Base-by-base conservation (phyloP, 2,888 invertebrate species). In the Yponomeuta malinellus region DNA sequence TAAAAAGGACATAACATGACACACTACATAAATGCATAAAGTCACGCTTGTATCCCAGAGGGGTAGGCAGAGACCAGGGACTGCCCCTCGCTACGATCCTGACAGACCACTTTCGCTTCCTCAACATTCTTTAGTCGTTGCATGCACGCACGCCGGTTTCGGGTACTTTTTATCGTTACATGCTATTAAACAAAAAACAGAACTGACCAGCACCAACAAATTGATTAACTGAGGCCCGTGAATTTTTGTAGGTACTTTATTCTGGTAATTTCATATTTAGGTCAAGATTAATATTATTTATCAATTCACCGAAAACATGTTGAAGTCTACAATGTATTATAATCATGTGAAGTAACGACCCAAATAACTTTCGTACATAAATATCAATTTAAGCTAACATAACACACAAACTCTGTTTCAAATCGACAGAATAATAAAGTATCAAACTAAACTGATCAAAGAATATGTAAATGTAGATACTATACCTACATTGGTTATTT, bases 341-440 rank as follows among this genome's bases (percentile, higher is more conserved):
- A 59, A 59, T 59, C 52, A 59, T 59, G 52, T 59, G 52, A 15
- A 59, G 15, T 59, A 59, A 59, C 52, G 52, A 59, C 15, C 52
- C 52, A 15, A 59, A 59, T 59, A 59, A 59, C 52, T 59, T 59
- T 59, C 52, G 15, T 59, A 59, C 52, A 59, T 59, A 59, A 59
- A 59, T 59, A 59, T 59, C 52, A 59, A 15, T 59, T 59, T 59
- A 59, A 5, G 52, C 3, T 12, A 59, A 59, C 15, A 59, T 12
- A 65, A 65, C 67, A 67, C 33, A 37, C 10, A 43, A n/a, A 67
- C 37, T 67, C 37, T 37, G 37, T 43, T 67, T 37, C 67, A 67
- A n/a, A 43, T 67, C 67, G 43, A 67, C 67, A 15, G n/a, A 15
- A 67, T 37, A 33, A 67, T 67, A 67, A 67, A 8, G 43, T 43